Base-by-base conservation (phyloP, 35 echinoderm and acorn worm species). In the Patiria miniata region DNA sequence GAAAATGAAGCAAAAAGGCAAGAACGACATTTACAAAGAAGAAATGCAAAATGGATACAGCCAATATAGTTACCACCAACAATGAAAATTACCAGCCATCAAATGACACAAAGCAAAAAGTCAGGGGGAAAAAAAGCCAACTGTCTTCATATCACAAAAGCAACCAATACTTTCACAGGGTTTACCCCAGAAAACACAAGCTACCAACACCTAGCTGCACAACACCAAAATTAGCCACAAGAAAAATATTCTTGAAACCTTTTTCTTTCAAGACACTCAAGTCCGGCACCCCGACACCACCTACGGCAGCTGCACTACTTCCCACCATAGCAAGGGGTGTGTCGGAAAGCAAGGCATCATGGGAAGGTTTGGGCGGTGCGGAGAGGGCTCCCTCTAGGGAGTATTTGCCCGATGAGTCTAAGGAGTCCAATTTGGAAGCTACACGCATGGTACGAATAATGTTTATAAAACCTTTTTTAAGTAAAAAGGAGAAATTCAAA, bases 371-470 rank as follows among this genome's bases (percentile, higher is more conserved):
- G 34, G 34, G 30, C 34, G 65, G 16, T 73, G 65, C 34, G 21
- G 65, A 34, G 29, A 73, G 65, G 23, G 65, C 65, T 2, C 65
- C 65, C 65, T 73, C 65, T 73, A 73, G 26, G 7, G 65, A 23
- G 65, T 73, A 73, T 73, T 73, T 73, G 65, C 2, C 65, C 26
- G 65, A 73, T 26, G 65, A 73, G 34, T 23, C 65, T 12, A 30
- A 14, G 65, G 65, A 73, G 65, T 73, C 65, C 65, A 73, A 10
- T 73, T 73, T 73, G 65, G 65, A 73, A 73, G 65, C 65, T 73
- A 73, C 26, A 30, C 21, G 34, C n/a, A 26, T 32, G 23, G 65
- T 23, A 73, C 65, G 29, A 30, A 73, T 9, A 60, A 26, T n/a
- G 57, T n/a, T n/a, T n/a, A n/a, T n/a, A n/a, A n/a, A n/a, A n/a